Conservation (phyloP, 2,113 vertebrate genomes). For the Corythaeola cristata region DNA sequence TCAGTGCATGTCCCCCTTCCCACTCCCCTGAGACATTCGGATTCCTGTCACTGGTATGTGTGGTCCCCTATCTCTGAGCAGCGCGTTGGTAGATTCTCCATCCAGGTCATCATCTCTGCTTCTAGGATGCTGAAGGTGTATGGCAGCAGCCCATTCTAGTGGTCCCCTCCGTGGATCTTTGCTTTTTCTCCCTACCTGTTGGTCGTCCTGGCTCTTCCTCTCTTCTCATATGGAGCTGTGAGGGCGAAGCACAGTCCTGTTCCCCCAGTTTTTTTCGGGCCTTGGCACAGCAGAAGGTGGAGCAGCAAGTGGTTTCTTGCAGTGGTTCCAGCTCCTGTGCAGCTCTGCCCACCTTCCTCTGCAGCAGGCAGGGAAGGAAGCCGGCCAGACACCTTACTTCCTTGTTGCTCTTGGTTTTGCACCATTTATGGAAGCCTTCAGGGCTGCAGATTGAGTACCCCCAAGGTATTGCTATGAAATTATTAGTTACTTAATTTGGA, state of each 20-base stretch:
- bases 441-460: background rate
- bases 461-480: background rate
- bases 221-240: background rate
- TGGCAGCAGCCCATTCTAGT: background rate
- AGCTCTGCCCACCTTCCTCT: background rate
- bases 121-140: background rate
- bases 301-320: background rate
- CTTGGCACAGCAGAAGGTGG: background rate
- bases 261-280: background rate
- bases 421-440: background rate
- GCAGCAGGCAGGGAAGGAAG: background rate
- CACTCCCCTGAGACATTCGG: background rate
- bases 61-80: background rate
- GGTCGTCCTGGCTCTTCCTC: background rate
- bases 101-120: background rate
- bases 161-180: background rate
- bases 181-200: background rate
- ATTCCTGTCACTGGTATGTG: accelerated
- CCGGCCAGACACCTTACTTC: background rate
- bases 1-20: background rate
- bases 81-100: background rate
- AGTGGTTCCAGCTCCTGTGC: background rate
- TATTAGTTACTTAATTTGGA: background rate
- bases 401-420: background rate
- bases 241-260: background rate